phyloP scores from a whole-genome alignment of 2,797 vertebrate genomes.

The Oophaga sylvatica region DNA sequence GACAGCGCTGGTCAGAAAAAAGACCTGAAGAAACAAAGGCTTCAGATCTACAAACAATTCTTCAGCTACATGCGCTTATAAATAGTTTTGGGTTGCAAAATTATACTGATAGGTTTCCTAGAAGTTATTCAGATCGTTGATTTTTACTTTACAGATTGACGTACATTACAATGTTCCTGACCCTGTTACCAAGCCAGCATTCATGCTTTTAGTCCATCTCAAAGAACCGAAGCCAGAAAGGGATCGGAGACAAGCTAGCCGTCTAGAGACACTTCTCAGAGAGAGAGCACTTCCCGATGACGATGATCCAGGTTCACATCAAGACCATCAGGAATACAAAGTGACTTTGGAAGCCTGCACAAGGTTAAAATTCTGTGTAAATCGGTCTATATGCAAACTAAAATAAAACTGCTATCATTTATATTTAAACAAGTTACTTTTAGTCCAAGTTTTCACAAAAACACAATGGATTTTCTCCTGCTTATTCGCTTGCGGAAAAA shows the following conservation, averaged over 20 bases:
- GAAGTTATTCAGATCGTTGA: neutral
- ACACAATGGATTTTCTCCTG: no score
- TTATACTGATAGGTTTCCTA: no score
- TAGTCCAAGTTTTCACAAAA: no score
- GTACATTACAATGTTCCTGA: conserved; percentile 92
- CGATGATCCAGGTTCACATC: conserved; percentile 85
- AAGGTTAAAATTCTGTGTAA: conserved; percentile 71
- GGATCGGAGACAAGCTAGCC: conserved; percentile 67
- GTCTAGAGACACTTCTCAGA: conserved; percentile 73
- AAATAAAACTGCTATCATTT: no score
- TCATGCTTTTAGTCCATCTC: conserved; percentile 88
- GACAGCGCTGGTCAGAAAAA: no score
- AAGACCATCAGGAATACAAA: conserved; percentile 86
- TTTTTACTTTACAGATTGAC: conserved; percentile 74
- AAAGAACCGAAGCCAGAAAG: conserved; percentile 82
- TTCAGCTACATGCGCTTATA: no score
- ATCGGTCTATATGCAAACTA: neutral
- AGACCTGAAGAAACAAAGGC: no score
- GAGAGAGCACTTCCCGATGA: conserved; percentile 77
- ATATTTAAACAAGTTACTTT: no score
- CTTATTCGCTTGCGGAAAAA: no score
- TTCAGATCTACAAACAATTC: no score
- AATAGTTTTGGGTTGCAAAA: no score
- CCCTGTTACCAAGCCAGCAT: conserved; percentile 87
- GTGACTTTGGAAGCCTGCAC: conserved; percentile 87